Evolutionary conservation across 2,888 invertebrate species (phyloP), one percentile per base, ranked within the genome.

Genomic region (Theodoxus fluviatilis): DNA sequence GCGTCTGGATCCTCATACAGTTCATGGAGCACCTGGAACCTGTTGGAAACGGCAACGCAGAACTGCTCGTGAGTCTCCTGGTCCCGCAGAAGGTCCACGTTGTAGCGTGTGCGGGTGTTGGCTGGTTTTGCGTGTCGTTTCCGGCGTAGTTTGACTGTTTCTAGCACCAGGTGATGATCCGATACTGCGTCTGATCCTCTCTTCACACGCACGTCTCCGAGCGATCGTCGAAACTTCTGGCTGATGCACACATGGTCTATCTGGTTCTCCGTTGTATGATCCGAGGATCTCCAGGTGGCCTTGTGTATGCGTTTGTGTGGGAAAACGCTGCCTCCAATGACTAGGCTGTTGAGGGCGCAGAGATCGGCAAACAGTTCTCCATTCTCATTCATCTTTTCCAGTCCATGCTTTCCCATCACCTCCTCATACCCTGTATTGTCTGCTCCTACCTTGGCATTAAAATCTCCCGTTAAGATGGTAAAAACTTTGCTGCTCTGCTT

Each of bases 281-380:
- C 74, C 35, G 76, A 73, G 15, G 76, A 77, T 12, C 31, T 64
- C 74, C 73, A 73, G 47, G 74, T 77, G 4, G 55, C 37, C 57
- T 73, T 76, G 63, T 76, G 74, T 9, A 74, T 74, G 4, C 63
- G 40, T 67, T 65, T 74, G 67, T 76, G 75, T 12, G 71, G 71
- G 43, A 73, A 75, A 12, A 70, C 43, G 31, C 68, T 76, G 25
- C 74, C 75, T 57, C 75, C 74, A 35, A 78, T 73, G 12, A 75
- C 74, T 12, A 75, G 40, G 67, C 71, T 63, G 67, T 76, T 75
- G 3, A 43, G 33, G 0, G 47, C 67, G 57, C 74, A 77, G 38
- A 75, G 61, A 40, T 71, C 75, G 3, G 65, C 70, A 28, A 75
- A 69, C 15, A 65, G 43, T 49, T 76, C 67, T 3, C 73, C 71